Evolutionary conservation across 2,797 vertebrate species (phyloP).

Genomic region (Cossypha dichroa): DNA sequence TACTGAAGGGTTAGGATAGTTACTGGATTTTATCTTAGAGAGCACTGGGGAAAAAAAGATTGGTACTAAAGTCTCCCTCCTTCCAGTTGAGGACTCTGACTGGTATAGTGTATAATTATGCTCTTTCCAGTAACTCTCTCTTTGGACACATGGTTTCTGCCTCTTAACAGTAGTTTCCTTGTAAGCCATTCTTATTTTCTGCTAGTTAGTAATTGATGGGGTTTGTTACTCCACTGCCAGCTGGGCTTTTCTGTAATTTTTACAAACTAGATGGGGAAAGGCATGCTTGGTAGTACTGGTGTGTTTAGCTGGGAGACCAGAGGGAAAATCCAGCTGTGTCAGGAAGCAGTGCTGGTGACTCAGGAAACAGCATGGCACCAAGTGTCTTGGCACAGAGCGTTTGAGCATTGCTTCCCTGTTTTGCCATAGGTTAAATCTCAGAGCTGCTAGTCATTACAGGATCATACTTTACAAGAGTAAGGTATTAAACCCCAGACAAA

Average conservation of each 20-base stretch:
- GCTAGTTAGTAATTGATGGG: background rate
- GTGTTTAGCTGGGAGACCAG: background rate
- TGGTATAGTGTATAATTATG: background rate
- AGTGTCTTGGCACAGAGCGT: background rate
- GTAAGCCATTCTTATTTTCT: background rate
- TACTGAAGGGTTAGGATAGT: background rate
- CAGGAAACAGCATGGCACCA: background rate
- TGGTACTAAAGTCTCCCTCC: background rate
- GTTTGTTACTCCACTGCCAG: background rate
- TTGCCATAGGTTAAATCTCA: background rate
- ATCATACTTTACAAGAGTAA: background rate
- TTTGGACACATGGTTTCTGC: background rate
- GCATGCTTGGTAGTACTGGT: background rate
- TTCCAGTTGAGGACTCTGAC: background rate
- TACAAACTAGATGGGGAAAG: background rate
- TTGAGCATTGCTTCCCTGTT: background rate
- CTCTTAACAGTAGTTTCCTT: background rate
- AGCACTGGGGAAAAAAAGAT: background rate
- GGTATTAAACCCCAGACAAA: slow-evolving; percentile 4
- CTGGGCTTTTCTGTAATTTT: background rate
- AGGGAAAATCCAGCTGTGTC: background rate
- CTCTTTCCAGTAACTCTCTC: background rate
- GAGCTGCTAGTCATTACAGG: background rate
- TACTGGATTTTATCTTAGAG: background rate
- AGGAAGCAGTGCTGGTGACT: background rate